Percentiles rank a stretch among this genome's conserved stretches.
Conservation (phyloP, 2,797 vertebrate genomes). For the Philypnodon macrostomus region DNA sequence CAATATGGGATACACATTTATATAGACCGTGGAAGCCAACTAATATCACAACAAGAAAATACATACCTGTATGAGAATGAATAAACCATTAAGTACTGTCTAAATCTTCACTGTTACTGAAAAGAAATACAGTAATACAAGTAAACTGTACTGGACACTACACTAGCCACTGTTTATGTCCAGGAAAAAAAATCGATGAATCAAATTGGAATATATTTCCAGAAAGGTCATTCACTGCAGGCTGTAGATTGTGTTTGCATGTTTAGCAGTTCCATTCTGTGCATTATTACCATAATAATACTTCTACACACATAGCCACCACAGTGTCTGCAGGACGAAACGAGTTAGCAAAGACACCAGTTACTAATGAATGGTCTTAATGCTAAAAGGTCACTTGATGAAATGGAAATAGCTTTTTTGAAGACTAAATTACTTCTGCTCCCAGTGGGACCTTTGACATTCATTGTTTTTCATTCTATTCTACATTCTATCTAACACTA, state of each 20-base stretch:
- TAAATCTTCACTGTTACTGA: too few species aligned
- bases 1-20: too few species aligned
- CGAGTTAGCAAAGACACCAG: conserved; percentile 20
- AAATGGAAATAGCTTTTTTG: conserved; percentile 49
- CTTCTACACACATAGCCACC: conserved; percentile 4
- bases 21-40: too few species aligned
- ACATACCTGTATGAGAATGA: too few species aligned
- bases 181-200: conserved; percentile 5
- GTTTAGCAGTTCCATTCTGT: neutral
- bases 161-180: neutral
- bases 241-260: neutral
- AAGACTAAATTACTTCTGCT: conserved; percentile 48
- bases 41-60: too few species aligned
- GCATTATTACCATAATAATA: conserved; percentile 22
- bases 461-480: conserved; percentile 66
- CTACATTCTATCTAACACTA: too few species aligned
- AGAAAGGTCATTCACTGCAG: conserved; percentile 9
- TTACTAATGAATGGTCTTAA: conserved; percentile 45
- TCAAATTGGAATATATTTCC: conserved; percentile 15
- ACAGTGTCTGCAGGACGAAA: conserved; percentile 12
- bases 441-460: conserved; percentile 41
- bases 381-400: conserved; percentile 53
- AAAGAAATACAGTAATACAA: neutral
- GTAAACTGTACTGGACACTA: neutral
- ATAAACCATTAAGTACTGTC: too few species aligned